Percentiles rank a stretch among this genome's conserved stretches.
Conservation (phyloP, 2,797 vertebrate genomes). For the Phoxinus dragarum region DNA sequence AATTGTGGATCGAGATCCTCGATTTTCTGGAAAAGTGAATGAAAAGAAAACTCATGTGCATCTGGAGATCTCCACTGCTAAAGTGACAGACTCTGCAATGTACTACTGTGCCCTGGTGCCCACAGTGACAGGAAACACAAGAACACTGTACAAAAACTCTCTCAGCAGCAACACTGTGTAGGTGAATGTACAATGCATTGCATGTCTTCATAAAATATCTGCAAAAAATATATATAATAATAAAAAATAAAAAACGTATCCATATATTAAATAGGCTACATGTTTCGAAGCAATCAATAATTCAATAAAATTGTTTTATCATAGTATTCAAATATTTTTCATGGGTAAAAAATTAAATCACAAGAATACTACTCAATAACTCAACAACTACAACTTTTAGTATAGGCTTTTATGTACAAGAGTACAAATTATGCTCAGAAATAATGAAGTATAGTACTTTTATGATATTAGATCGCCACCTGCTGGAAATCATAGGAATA, state of each 20-base stretch:
- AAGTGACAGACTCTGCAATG: slow-evolving; percentile 2
- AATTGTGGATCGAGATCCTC: neutral
- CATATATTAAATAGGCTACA: neutral
- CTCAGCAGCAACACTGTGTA: too few relatives aligned
- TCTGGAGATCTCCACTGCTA: slow-evolving; percentile 26
- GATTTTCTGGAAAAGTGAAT: neutral
- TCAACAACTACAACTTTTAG: neutral
- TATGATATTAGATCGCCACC: neutral
- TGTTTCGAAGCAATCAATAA: neutral
- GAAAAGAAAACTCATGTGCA: neutral
- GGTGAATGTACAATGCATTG: neutral
- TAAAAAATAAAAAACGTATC: neutral
- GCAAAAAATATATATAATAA: neutral
- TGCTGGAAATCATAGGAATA: neutral
- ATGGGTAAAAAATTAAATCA: too few relatives aligned
- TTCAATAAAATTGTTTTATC: too few relatives aligned
- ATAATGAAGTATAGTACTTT: neutral
- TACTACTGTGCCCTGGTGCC: slow-evolving; percentile 4
- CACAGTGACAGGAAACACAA: slow-evolving; percentile 27
- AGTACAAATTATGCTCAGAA: neutral
- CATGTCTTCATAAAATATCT: neutral
- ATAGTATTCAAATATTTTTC: too few relatives aligned
- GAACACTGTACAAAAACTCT: neutral
- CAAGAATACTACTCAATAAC: neutral
- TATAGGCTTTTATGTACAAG: neutral